Percentiles rank a stretch among this genome's conserved stretches.
Conservation (phyloP, 2,797 vertebrate species). For the Ctenopoma multispine region DNA sequence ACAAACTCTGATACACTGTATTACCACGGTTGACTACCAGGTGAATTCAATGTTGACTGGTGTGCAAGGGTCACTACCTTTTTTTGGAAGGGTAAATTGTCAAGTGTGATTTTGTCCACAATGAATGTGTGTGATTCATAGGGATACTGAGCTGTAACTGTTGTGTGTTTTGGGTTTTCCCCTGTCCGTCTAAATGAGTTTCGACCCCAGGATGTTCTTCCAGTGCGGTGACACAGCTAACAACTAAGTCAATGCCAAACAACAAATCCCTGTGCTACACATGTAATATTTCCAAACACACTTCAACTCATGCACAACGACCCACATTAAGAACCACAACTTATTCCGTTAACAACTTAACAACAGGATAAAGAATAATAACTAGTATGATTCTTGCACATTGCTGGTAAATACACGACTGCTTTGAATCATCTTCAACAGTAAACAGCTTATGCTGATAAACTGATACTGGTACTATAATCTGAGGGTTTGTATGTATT, state of each 20-base stretch:
- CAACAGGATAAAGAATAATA: background rate
- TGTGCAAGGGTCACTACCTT: too few species aligned
- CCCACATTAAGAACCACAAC: background rate
- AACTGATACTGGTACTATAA: slow-evolving; percentile 25
- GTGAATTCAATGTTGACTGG: too few species aligned
- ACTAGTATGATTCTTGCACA: slow-evolving; percentile 1
- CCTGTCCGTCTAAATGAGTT: background rate
- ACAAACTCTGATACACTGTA: too few species aligned
- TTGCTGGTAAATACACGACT: background rate
- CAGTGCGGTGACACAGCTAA: background rate
- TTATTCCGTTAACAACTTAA: too few species aligned
- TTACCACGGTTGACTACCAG: too few species aligned
- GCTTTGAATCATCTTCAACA: slow-evolving; percentile 26
- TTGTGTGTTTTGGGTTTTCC: background rate
- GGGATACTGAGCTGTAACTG: too few species aligned
- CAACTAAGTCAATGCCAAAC: background rate
- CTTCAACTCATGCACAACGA: background rate
- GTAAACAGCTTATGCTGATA: slow-evolving; percentile 38
- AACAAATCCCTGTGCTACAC: background rate
- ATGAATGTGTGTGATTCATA: slow-evolving; percentile 1
- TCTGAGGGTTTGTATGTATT: slow-evolving; percentile 35
- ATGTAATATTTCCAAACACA: slow-evolving; percentile 11
- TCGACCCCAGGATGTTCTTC: background rate
- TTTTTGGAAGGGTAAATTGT: too few species aligned
- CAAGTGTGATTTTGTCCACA: too few species aligned